Base-by-base conservation (phyloP, 2,797 vertebrate genomes). In the Menidia menidia region DNA sequence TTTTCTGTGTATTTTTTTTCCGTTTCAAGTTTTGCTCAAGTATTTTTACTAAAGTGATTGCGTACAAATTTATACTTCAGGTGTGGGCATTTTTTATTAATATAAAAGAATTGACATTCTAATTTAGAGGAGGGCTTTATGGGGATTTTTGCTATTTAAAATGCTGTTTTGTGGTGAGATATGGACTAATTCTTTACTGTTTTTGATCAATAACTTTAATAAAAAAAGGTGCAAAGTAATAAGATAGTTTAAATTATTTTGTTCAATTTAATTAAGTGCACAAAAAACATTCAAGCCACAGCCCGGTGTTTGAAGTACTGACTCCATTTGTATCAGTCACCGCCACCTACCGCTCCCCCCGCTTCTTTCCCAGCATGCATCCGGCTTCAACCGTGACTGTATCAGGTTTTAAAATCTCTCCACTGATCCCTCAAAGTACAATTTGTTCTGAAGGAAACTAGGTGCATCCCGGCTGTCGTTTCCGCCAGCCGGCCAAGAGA, bases 321-420 rank as follows among this genome's bases (percentile, higher is more conserved):
- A 25, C 41, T 76, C 45, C 19, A 60, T 76, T 35, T 54, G 64
- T 53, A 75, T 78, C 66, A 35, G 32, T 80, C 66, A 47, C 31
- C 15, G 14, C 53, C 63, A 51, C 80, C 64, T 57, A 33, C 59
- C 18, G 51, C 35, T 31, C 64, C 60, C 62, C 73, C 71, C 60
- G 35, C 15, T 68, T 39, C 42, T 73, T 68, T 83, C 74, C 85
- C 80, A 85, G 78, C 71, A 87, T 87, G 82, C 79, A 86, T 54
- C 59, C 25, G 61, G 10, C 63, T 73, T 53, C 67, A 70, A 77
- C 73, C 58, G 71, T 75, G 68, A 78, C 75, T 69, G 57, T 60
- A 64, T 71, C 52, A 71, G 67, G 61, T 84, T 86, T 74, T 1
- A 74, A 81, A 83, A 82, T 79, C 70, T 68, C 81, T 71, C 71